Evolutionary conservation across 2,113 vertebrate species (phyloP).

Genomic region (Xyrauchen texanus): DNA sequence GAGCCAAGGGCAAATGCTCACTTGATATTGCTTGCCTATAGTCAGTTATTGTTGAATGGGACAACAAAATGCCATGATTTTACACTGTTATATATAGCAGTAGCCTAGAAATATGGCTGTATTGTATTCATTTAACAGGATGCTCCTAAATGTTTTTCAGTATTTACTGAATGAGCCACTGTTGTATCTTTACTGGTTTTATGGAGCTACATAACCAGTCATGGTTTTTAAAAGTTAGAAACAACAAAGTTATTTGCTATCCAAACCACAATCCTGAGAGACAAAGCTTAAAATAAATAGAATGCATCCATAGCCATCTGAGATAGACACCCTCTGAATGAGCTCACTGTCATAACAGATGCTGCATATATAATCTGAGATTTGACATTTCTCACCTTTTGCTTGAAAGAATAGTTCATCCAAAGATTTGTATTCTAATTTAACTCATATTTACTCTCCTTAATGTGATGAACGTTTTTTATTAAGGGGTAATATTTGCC

Average conservation of each 20-base stretch:
- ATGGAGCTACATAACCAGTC: not conserved
- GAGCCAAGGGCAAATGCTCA: conserved; percentile 56
- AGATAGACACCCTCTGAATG: conserved; percentile 6
- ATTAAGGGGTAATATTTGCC: too few relatives aligned
- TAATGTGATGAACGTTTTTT: too few relatives aligned
- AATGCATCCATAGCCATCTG: not conserved
- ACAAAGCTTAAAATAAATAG: not conserved
- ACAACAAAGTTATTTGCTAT: conserved; percentile 16
- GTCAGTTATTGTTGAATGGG: too few relatives aligned
- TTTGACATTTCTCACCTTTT: not conserved
- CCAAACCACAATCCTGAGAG: not conserved
- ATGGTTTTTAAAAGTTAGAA: not conserved
- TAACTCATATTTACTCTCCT: too few relatives aligned
- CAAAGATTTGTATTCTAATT: too few relatives aligned
- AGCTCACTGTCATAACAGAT: not conserved
- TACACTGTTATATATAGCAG: too few relatives aligned
- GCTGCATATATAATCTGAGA: not conserved
- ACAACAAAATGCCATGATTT: too few relatives aligned
- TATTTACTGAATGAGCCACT: conserved; percentile 22
- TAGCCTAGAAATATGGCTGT: too few relatives aligned
- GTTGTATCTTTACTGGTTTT: not conserved
- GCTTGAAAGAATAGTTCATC: too few relatives aligned
- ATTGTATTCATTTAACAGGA: too few relatives aligned
- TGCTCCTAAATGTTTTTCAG: not conserved
- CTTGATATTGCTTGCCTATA: not conserved